Evolutionary conservation across 1,140 invertebrate genomes (phyloP), one percentile per base, ranked within the genome.

Genomic region (Cherax destructor): DNA sequence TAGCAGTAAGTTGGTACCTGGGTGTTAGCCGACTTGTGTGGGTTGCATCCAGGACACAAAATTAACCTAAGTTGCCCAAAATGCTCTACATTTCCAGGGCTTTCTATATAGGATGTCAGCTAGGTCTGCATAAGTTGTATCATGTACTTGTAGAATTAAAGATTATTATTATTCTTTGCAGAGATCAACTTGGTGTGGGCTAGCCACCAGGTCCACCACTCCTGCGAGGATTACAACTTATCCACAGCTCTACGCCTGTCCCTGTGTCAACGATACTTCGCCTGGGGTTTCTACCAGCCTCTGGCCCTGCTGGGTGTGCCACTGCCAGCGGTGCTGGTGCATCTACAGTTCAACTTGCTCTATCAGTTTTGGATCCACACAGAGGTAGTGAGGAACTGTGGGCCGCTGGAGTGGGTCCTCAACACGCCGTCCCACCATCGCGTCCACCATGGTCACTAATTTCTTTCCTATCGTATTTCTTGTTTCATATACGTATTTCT

Each of bases 221-320:
- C 98, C 93, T 98, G 98, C n/a, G 98, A 99, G 94, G 98, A 99
- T 94, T 99, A 98, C 94, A 99, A 99, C 95, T 95, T 99, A 93
- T 96, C 97, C 18, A 97, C 98, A 59, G 98, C 97, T 1, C 95
- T 98, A 83, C 94, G 98, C 52, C 98, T 99, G 94, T 98, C 97
- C 0, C 93, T 97, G 1, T 94, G 98, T 30, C 97, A 98, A 94
- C 96, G 96, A 81, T 98, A 97, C 96, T 96, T 96, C 94, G 96
- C 96, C 88, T 98, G 97, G 95, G 97, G 80, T 0, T 74, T 95
- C 88, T 95, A 95, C 89, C 92, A 95, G 5, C 95, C 95, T n/a
- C 88, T 95, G 92, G 95, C 95, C 1, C 81, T 92, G 52, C 87
- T 92, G 0, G 92, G 92, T 10, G 92, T 92, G 30, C 87, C 92